Evolutionary conservation across 2,797 vertebrate genomes (phyloP), one percentile per base, ranked within the genome.

Genomic region (Coendou prehensilis): DNA sequence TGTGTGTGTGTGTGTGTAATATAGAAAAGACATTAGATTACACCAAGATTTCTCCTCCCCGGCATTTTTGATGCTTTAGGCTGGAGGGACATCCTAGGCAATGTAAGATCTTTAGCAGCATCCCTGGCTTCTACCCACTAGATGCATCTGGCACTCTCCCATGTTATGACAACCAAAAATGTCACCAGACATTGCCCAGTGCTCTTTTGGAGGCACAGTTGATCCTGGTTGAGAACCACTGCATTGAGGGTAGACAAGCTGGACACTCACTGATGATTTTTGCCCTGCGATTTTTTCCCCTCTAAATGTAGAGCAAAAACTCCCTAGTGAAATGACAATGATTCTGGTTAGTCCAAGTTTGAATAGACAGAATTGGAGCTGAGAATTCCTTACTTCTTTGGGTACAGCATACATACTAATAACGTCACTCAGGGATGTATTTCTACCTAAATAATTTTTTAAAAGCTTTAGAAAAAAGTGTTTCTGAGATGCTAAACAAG

Each of bases 361-460:
- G 18, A 88, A 23, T 37, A 30, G 67, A 84, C 6, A n/a, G 57
- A 67, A 75, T 3, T 81, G 57, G 37, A 47, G 10, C 41, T 57
- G 59, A 71, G 17, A 91, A 89, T n/a, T 52, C 10, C 26, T 7
- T 22, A 23, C 26, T 87, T 84, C 30, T 80, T 45, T 81, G 30
- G 9, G 4, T 59, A 2, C 13, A 67, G 28, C n/a, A 73, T n/a
- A 14, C 15, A 28, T 2, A 33, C 7, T 1, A 30, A 52, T 57
- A 80, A 4, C 10, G n/a, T 71, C 52, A 11, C 20, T 33, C 59
- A 20, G 30, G 41, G 61, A 10, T 73, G 1, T 26, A 30, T 82
- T 90, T 95, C 41, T 78, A 3, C 7, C 81, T 82, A 67, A 96
- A 56, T 23, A 56, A 14, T 78, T 81, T 37, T 88, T 47, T 79